Evolutionary conservation across 2,113 vertebrate species (phyloP).

Genomic region (Synchiropus splendidus): DNA sequence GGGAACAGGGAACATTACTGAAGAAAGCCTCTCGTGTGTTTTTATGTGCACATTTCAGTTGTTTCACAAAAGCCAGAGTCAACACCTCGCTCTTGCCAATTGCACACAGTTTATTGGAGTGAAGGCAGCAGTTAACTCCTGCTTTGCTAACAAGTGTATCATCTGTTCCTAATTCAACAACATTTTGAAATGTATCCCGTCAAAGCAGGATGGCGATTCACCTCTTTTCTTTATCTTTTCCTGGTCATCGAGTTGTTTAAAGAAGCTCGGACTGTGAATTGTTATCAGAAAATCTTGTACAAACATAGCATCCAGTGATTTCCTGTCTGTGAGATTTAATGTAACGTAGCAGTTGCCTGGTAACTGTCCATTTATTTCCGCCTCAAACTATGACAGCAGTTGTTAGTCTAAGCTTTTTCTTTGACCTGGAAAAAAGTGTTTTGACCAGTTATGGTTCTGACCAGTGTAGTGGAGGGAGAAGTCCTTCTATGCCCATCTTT

Average conservation of each 20-base stretch:
- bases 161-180: constrained; percentile 8
- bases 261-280: not conserved
- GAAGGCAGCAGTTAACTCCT: not conserved
- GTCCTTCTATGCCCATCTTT: constrained; percentile 1
- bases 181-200: constrained; percentile 1
- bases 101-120: constrained; percentile 3
- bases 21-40: constrained; percentile 3
- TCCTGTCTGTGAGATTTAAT: constrained; percentile 10
- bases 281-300: constrained; percentile 8
- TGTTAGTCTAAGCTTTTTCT: constrained; percentile 8
- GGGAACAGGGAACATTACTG: constrained; percentile 4
- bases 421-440: constrained; percentile 15
- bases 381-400: constrained; percentile 8
- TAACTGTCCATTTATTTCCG: constrained; percentile 13
- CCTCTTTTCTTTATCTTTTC: constrained; percentile 7
- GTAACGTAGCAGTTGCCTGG: constrained; percentile 5
- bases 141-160: constrained; percentile 1
- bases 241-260: constrained; percentile 12
- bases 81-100: constrained; percentile 6
- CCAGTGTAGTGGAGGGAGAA: not conserved
- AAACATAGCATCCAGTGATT: constrained; percentile 11
- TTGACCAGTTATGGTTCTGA: constrained; percentile 29
- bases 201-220: constrained; percentile 7
- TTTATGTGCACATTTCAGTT: constrained; percentile 2
- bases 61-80: constrained; percentile 1